phyloP scores from a whole-genome alignment of 2,113 vertebrate species.

The Collichthys lucidus region DNA sequence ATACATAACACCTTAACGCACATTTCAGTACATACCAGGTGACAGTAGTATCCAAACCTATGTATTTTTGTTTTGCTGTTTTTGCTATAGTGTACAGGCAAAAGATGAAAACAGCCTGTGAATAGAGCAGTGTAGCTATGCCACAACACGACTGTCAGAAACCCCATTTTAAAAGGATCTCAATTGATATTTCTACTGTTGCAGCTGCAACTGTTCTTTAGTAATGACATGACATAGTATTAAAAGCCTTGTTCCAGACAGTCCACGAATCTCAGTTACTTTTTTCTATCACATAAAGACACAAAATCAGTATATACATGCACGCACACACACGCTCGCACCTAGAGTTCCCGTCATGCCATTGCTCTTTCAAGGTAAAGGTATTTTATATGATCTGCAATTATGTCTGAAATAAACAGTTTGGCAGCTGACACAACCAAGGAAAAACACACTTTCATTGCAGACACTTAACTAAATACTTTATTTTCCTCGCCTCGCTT shows the following conservation, averaged over 20 bases:
- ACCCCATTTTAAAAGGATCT: background rate
- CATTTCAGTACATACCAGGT: background rate
- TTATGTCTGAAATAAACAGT: constrained; percentile 56
- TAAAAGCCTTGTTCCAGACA: constrained; percentile 1
- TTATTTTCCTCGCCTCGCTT: constrained; percentile 26
- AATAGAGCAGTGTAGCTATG: background rate
- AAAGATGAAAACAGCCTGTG: background rate
- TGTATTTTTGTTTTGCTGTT: background rate
- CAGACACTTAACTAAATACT: constrained; percentile 49
- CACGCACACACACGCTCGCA: background rate
- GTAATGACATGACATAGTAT: background rate
- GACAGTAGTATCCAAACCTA: background rate
- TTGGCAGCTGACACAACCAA: constrained; percentile 47
- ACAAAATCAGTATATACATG: background rate
- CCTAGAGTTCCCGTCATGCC: constrained; percentile 14
- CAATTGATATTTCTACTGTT: background rate
- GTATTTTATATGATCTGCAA: constrained; percentile 30
- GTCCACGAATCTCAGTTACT: background rate
- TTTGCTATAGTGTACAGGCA: background rate
- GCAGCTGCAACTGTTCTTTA: background rate
- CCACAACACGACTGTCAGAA: background rate
- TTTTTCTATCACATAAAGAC: background rate
- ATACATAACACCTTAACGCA: background rate
- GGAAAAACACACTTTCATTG: constrained; percentile 51
- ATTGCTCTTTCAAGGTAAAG: constrained; percentile 11